These are phyloP conservation scores for Grammomys surdaster DNA, from an alignment of 2,113 vertebrate species.

Conservation along the genomic window DNA sequence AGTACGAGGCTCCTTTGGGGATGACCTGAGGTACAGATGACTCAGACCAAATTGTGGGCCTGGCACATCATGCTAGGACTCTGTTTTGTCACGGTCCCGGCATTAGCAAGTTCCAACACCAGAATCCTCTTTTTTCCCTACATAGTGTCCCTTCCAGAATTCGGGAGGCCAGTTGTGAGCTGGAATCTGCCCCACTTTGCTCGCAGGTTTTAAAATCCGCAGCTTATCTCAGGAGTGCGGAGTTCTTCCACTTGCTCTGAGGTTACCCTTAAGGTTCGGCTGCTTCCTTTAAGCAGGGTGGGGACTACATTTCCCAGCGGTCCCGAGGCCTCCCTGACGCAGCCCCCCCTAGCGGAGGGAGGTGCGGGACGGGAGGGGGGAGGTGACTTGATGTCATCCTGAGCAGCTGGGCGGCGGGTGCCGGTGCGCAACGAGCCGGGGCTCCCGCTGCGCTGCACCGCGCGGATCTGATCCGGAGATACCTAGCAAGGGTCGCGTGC, in stretches of 20 bases:
- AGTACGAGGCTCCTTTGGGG: not conserved
- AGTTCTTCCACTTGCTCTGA: not conserved
- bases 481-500: conserved; percentile 39
- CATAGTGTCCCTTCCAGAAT: not conserved
- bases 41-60: not conserved
- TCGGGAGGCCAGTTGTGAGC: not conserved
- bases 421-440: conserved; percentile 71
- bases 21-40: not conserved
- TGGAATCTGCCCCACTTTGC: not conserved
- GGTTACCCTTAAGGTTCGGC: too few relatives aligned
- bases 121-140: not conserved
- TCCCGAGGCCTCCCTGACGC: conserved; percentile 64
- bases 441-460: conserved; percentile 70
- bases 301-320: conserved; percentile 81
- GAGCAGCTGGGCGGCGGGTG: conserved; percentile 80
- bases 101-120: not conserved
- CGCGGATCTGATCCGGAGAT: conserved; percentile 25
- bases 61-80: not conserved
- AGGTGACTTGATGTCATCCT: conserved; percentile 86
- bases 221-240: not conserved
- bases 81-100: not conserved
- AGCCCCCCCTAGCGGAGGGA: conserved; percentile 42
- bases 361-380: conserved; percentile 75
- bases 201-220: not conserved
- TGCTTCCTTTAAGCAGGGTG: conserved; percentile 71